Evolutionary conservation across 2,888 invertebrate genomes (phyloP).

Genomic region (Hydroisotoma schaefferi): DNA sequence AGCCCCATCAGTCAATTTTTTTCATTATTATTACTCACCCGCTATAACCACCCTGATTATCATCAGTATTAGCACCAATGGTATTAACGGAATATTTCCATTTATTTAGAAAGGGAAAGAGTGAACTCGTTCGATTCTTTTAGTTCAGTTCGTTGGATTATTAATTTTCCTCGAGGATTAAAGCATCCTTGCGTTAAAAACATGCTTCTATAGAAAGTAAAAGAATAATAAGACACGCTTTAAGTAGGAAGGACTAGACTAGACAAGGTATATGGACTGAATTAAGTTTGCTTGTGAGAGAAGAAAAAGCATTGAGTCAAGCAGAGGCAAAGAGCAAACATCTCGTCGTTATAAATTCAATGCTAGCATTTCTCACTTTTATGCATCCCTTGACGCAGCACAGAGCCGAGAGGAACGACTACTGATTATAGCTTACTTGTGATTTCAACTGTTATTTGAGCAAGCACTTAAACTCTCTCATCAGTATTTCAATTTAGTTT

Average conservation of each 20-base stretch:
- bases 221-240: too few relatives aligned
- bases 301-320: conserved; percentile 6
- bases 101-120: conserved; percentile 2
- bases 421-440: not conserved
- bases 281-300: too few relatives aligned
- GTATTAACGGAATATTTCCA: conserved; percentile 1
- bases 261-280: too few relatives aligned
- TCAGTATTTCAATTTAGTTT: conserved; percentile 5
- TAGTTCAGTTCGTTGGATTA: not conserved
- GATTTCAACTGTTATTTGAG: too few relatives aligned
- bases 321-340: not conserved
- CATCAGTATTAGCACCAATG: not conserved
- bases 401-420: too few relatives aligned
- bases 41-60: not conserved
- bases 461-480: not conserved
- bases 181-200: too few relatives aligned
- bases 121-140: not conserved
- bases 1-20: not conserved
- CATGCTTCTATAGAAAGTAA: too few relatives aligned
- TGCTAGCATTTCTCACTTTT: not conserved
- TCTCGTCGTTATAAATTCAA: not conserved
- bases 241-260: too few relatives aligned
- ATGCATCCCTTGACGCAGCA: not conserved
- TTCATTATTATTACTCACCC: not conserved
- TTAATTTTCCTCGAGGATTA: conserved; percentile 4